phyloP scores from a whole-genome alignment of 2,113 vertebrate genomes.

The Podarcis raffonei region DNA sequence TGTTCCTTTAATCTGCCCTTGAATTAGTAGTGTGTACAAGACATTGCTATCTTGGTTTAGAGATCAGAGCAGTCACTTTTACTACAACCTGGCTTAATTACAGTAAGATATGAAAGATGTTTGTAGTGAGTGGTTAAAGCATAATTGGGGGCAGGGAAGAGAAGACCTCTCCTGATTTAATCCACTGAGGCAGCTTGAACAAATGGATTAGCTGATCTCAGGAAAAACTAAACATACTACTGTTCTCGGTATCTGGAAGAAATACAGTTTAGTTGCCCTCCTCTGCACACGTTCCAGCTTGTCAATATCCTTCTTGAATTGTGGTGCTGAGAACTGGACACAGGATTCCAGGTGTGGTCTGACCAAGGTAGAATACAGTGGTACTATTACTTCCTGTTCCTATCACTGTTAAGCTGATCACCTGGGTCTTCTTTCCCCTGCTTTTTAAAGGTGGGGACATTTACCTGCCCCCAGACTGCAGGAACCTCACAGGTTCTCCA shows the following conservation, averaged over 20 bases:
- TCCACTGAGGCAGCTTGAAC: slow-evolving; percentile 4
- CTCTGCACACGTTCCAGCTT: not conserved
- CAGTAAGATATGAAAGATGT: not conserved
- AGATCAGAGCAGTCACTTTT: not conserved
- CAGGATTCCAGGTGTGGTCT: no score
- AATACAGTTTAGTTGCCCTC: not conserved
- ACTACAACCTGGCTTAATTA: not conserved
- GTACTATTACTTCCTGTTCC: no score
- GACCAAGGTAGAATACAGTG: no score
- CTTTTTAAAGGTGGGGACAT: no score
- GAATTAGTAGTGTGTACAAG: not conserved
- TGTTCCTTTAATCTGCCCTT: not conserved
- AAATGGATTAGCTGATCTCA: slow-evolving; percentile 9
- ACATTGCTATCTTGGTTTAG: not conserved
- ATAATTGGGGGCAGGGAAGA: no score
- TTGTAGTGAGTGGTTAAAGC: not conserved
- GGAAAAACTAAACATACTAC: slow-evolving; percentile 5
- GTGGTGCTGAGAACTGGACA: not conserved
- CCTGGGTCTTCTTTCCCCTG: no score
- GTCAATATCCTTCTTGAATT: not conserved
- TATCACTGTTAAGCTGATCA: no score
- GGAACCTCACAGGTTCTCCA: no score
- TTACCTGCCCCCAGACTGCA: no score
- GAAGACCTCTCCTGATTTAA: no score
- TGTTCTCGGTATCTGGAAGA: not conserved